These are phyloP conservation scores for Lobophora halterata DNA, from an alignment of 2,888 invertebrate species.

Conservation along the genomic window DNA sequence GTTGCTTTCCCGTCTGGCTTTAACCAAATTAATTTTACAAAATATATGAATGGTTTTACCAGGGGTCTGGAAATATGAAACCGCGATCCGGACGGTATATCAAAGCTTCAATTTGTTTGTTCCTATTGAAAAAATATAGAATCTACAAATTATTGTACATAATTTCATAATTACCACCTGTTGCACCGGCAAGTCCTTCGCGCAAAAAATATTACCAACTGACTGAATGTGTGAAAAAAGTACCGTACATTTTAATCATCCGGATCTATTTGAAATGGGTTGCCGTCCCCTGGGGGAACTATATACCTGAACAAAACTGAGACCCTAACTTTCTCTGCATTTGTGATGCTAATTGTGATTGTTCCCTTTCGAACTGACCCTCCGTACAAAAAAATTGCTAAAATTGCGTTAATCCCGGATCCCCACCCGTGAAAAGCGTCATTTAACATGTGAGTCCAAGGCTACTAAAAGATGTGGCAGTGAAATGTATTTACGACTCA, in stretches of 20 bases:
- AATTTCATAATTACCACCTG: too few relatives aligned
- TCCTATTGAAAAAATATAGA: too few relatives aligned
- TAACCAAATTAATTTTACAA: conserved; percentile 4
- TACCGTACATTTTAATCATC: too few relatives aligned
- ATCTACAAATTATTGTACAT: too few relatives aligned
- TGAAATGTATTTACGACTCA: conserved; percentile 45
- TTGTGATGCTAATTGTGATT: conserved; percentile 9
- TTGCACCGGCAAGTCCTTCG: too few relatives aligned
- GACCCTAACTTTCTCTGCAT: conserved; percentile 22
- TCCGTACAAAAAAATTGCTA: conserved; percentile 30
- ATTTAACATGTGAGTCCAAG: conserved; percentile 40
- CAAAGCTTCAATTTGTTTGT: too few relatives aligned
- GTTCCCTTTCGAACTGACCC: conserved; percentile 20
- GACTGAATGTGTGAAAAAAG: too few relatives aligned
- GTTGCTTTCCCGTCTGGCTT: not conserved
- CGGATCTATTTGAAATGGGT: conserved; percentile 1
- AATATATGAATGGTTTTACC: too few relatives aligned
- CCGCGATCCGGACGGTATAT: too few relatives aligned
- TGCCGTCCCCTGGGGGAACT: conserved; percentile 2
- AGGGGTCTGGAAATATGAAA: too few relatives aligned
- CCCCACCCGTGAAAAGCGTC: conserved; percentile 31
- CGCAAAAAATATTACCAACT: too few relatives aligned
- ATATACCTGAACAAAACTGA: conserved; percentile 8
- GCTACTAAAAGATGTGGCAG: conserved; percentile 43
- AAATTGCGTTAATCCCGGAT: conserved; percentile 27